Base-by-base conservation (phyloP, 1,140 invertebrate species). In the Sycobia sp. region DNA sequence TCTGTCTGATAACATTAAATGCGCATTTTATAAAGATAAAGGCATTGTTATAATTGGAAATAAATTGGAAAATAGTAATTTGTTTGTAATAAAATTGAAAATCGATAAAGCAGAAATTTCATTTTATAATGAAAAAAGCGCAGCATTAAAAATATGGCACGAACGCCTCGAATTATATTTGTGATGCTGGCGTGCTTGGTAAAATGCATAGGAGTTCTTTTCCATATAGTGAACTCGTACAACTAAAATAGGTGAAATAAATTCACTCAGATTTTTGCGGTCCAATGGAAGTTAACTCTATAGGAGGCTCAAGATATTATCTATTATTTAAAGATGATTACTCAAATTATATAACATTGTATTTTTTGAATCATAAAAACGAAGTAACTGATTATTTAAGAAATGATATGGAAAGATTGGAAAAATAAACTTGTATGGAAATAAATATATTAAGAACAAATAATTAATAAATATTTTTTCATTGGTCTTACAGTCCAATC, bases 261-360 rank as follows among this genome's bases (percentile, higher is more conserved):
- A 73, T 84, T 43, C 77, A 82, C 66, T 68, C 66, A 13, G 81
- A 84, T 73, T 68, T 80, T 0, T 79, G 78, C 59, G 81, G 80
- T 0, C 77, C 80, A n/a, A 82, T 84, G 73, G 65, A 76, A 29
- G 66, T 56, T 11, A 53, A 44, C n/a, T 82, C 77, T 1, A 20
- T 77, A 16, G 69, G 72, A 10, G 72, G 74, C 2, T 32, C 69
- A 0, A 65, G 67, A 49, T 82, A 78, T 56, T 78, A 77, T 39
- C 44, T 80, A 5, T 27, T 71, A 5, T 67, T 82, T 8, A 83
- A 79, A 41, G 81, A 83, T 66, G 76, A 84, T 43, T 74, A 65
- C 58, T 76, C 76, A 25, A 18, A 14, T 10, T 46, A 20, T 14
- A 20, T 46, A 22, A 7, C 14, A 5, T 4, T 46, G 16, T 46